These are phyloP conservation scores for Melanophora roralis DNA, from an alignment of 2,888 invertebrate genomes.

Conservation along the genomic window DNA sequence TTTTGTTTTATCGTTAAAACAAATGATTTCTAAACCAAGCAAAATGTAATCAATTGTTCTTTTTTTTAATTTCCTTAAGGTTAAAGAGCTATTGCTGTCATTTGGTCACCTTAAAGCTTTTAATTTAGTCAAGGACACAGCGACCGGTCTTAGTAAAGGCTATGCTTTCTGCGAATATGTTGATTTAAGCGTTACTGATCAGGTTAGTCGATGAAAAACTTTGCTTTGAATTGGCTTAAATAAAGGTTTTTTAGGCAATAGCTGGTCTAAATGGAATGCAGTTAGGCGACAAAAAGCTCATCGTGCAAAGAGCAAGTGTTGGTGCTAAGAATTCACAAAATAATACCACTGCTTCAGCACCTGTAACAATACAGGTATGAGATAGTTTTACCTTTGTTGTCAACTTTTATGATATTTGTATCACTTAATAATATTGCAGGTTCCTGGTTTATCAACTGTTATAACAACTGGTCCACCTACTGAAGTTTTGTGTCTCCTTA, in stretches of 20 bases:
- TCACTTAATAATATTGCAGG: background rate
- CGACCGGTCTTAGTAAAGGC: conserved; percentile 97
- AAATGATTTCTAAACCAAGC: background rate
- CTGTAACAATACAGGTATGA: conserved; percentile 88
- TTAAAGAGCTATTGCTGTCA: conserved; percentile 97
- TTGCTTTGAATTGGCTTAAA: no score
- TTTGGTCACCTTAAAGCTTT: conserved; percentile 98
- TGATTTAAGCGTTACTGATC: conserved; percentile 96
- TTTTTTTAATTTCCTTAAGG: conserved; percentile 79
- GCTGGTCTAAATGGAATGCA: conserved; percentile 99
- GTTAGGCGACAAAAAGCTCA: conserved; percentile 97
- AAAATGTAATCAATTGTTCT: background rate
- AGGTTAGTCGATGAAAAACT: conserved; percentile 82
- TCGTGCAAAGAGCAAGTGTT: conserved; percentile 97
- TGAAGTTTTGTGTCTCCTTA: conserved; percentile 94
- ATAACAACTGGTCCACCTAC: conserved; percentile 94
- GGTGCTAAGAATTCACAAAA: conserved; percentile 94
- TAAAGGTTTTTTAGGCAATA: conserved; percentile 84
- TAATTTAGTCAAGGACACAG: conserved; percentile 98
- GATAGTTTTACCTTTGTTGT: background rate
- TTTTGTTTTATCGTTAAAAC: conserved; percentile 30
- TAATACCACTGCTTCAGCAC: conserved; percentile 79
- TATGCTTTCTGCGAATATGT: conserved; percentile 99
- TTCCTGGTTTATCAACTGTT: conserved; percentile 90
- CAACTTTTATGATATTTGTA: background rate